Evolutionary conservation across 2,888 invertebrate genomes (phyloP).

Genomic region (Nemotelus nigrinus): DNA sequence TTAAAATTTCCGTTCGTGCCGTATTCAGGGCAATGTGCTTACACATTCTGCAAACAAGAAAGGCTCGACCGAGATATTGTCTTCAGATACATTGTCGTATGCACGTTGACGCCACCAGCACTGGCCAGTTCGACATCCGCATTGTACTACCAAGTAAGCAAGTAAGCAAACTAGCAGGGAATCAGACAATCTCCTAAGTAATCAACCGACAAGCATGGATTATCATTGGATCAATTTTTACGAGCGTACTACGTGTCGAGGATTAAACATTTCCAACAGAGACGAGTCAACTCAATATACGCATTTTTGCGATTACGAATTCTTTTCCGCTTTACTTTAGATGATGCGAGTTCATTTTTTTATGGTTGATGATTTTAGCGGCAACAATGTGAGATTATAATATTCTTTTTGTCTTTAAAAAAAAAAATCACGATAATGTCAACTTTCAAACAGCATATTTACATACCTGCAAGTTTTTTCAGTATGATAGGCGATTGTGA

Average conservation of each 20-base stretch:
- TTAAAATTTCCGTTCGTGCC: conserved; percentile 27
- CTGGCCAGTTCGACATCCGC: not conserved
- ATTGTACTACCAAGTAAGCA: not conserved
- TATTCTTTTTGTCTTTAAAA: too few species aligned
- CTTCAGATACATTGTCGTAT: not conserved
- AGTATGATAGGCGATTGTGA: too few species aligned
- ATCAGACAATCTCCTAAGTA: conserved; percentile 9
- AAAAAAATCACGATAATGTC: too few species aligned
- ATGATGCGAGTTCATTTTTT: not conserved
- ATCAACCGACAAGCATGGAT: conserved; percentile 18
- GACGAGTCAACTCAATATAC: not conserved
- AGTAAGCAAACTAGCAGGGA: not conserved
- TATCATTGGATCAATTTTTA: conserved; percentile 39
- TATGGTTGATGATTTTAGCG: too few species aligned
- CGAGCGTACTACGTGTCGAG: conserved; percentile 31
- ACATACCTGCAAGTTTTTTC: too few species aligned
- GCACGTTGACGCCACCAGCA: not conserved
- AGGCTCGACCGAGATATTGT: not conserved
- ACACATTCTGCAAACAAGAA: not conserved
- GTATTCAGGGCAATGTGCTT: conserved; percentile 13
- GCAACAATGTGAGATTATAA: too few species aligned
- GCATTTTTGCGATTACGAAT: conserved; percentile 27
- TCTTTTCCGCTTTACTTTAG: conserved; percentile 6
- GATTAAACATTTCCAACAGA: not conserved
- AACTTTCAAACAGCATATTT: too few species aligned